Conservation (phyloP, 1,140 invertebrate genomes). For the Planococcus citri region DNA sequence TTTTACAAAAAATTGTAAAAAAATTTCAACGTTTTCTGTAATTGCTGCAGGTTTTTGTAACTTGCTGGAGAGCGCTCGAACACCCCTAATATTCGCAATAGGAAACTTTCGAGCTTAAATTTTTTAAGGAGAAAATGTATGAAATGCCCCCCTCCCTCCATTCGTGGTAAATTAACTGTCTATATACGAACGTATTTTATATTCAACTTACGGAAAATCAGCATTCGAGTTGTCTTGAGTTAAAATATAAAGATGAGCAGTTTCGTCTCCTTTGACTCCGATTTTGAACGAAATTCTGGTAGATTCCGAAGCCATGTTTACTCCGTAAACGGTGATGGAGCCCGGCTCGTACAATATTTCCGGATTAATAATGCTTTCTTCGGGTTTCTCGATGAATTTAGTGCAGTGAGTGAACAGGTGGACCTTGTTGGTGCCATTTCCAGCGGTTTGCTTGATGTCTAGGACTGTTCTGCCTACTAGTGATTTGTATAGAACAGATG, state of each 20-base stretch:
- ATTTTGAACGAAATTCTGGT: conserved; percentile 12
- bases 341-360: conserved; percentile 23
- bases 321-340: conserved; percentile 26
- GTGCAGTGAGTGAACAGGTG: conserved; percentile 39
- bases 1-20: too few relatives aligned
- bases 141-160: too few relatives aligned
- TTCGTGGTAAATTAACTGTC: too few relatives aligned
- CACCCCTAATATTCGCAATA: too few relatives aligned
- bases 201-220: neutral
- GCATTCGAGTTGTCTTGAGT: neutral
- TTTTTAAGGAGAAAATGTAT: too few relatives aligned
- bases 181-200: too few relatives aligned
- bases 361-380: neutral
- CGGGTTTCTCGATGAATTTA: neutral
- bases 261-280: neutral
- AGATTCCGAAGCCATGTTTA: conserved; percentile 22
- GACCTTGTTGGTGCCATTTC: conserved; percentile 30
- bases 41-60: too few relatives aligned
- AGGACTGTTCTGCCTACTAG: conserved; percentile 37
- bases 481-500: conserved; percentile 38
- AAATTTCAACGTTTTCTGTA: too few relatives aligned
- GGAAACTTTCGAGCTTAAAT: too few relatives aligned
- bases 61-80: too few relatives aligned
- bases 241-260: neutral
- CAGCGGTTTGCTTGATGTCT: conserved; percentile 31